Evolutionary conservation across 2,888 invertebrate genomes (phyloP), one percentile per base, ranked within the genome.

Genomic region (Apoda limacodes): DNA sequence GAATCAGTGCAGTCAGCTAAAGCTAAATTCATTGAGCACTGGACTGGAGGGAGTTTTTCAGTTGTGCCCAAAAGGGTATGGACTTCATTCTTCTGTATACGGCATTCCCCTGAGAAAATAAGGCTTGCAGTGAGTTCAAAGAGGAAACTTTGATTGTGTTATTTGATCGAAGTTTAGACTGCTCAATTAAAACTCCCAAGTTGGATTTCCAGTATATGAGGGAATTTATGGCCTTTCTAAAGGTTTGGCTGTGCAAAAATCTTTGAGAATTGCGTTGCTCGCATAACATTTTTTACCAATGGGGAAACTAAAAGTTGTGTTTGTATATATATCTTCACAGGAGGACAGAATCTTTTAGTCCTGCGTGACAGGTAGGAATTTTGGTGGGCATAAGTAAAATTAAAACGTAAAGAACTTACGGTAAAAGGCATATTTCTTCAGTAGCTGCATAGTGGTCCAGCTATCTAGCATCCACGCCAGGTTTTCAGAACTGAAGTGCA

Each of bases 401-500:
- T 9, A 19, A 19, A 9, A n/a, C 4, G 9, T 22, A 27, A 11
- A 22, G 4, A 15, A 52, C 74, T 52, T 34, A 76, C 78, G 60
- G 23, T 75, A 75, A 0, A 76, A 41, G 1, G 75, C 76, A 2
- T 69, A 52, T 2, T 63, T 66, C 44, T 62, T 68, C 56, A 68
- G 58, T 0, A 67, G 45, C 44, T 75, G 75, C 52, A 71, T 55
- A 1, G 64, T 60, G 0, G 66, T 69, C 62, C 70, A 67, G 30
- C 65, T 62, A 32, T 76, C 72, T 2, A 78, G 33, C 0, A 75
- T 39, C 68, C 75, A 74, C 0, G 62, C 59, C 19, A 74, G 59
- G 35, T 60, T 67, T 2, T 68, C 65, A 0, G 70, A 61, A 4
- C 60, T 64, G 14, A 75, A 60, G 29, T 67, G 55, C 22, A 67